A percentile compares a stretch with the other conserved stretches of the same genome.
Evolutionary conservation across 2,113 vertebrate genomes (phyloP).

Genomic region (Lichenostomus cassidix): DNA sequence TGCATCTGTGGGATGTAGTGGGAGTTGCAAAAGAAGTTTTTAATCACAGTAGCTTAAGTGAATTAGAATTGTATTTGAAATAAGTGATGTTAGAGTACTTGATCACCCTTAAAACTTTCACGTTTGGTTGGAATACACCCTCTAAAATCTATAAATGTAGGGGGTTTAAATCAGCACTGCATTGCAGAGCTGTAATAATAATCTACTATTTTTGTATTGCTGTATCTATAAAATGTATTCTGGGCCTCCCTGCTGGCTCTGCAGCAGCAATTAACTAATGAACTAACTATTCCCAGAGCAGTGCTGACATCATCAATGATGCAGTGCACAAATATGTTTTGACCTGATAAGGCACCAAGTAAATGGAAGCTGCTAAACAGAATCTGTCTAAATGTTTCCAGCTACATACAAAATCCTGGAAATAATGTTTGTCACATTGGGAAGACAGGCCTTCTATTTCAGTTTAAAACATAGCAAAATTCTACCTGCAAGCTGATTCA

Average conservation of each 20-base stretch:
- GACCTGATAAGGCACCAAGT: slow-evolving; percentile 50
- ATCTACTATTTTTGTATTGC: slow-evolving; percentile 62
- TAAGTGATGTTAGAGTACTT: not conserved
- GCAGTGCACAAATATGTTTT: slow-evolving; percentile 52
- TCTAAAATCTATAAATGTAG: slow-evolving; percentile 27
- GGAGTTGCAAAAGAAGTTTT: slow-evolving; percentile 11
- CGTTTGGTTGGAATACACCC: slow-evolving; percentile 11
- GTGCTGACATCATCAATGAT: slow-evolving; percentile 54
- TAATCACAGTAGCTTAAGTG: not conserved
- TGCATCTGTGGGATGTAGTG: not conserved
- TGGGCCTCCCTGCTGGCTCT: slow-evolving; percentile 59
- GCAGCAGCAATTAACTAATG: slow-evolving; percentile 67
- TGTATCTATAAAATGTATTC: slow-evolving; percentile 68
- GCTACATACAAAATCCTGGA: not conserved
- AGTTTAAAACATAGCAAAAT: not conserved
- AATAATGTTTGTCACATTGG: not conserved
- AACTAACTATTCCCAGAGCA: slow-evolving; percentile 59
- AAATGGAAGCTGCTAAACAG: slow-evolving; percentile 33
- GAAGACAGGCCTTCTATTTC: not conserved
- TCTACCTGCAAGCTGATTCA: not conserved
- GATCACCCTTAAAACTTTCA: slow-evolving; percentile 13
- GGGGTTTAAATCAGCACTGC: slow-evolving; percentile 41
- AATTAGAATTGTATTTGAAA: not conserved
- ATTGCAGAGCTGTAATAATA: slow-evolving; percentile 59
- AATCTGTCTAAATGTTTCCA: not conserved